Evolutionary conservation across 2,888 invertebrate species (phyloP), one percentile per base, ranked within the genome.

Genomic region (Lasioglossum vierecki): DNA sequence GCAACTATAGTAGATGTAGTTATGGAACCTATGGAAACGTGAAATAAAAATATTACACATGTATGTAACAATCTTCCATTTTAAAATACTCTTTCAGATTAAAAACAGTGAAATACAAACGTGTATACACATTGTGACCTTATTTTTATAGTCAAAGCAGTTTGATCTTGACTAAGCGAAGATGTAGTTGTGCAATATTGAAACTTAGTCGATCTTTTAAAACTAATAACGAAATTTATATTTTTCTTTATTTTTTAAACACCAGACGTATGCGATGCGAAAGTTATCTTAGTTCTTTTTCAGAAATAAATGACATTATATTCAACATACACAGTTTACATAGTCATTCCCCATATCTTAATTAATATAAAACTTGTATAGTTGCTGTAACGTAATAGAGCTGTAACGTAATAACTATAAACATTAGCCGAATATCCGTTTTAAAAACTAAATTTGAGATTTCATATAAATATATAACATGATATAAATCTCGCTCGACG

Each of bases 21-120:
- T 13, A 92, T 94, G 93, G 94, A 95, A 90, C 93, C 93, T 44
- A 91, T 91, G 91, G 91, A 91, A 85, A 91, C 88, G 84, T 91
- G 77, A 91, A 79, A 79, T 80, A 79, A 73, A 83, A 63, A 78
- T 73, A 75, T 53, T 73, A 79, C 71, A 77, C 26, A 68, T 72
- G n/a, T n/a, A 71, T 79, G 13, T 74, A 83, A 71, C 85, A 76
- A 49, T 87, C 87, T 91, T 88, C 88, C 90, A 85, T 30, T 81
- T 63, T 30, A 71, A 80, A 86, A 70, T 39, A 74, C 77, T 66
- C 66, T 49, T 82, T 53, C n/a, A 78, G 57, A 75, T 72, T 72
- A 18, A 79, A 26, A 79, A 53, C 44, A n/a, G 5, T 57, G 41
- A n/a, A 15, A 72, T 60, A 73, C 13, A 73, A 18, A 60, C 46